Conservation (phyloP, 2,888 invertebrate species). For the Cheilosia vernalis region DNA sequence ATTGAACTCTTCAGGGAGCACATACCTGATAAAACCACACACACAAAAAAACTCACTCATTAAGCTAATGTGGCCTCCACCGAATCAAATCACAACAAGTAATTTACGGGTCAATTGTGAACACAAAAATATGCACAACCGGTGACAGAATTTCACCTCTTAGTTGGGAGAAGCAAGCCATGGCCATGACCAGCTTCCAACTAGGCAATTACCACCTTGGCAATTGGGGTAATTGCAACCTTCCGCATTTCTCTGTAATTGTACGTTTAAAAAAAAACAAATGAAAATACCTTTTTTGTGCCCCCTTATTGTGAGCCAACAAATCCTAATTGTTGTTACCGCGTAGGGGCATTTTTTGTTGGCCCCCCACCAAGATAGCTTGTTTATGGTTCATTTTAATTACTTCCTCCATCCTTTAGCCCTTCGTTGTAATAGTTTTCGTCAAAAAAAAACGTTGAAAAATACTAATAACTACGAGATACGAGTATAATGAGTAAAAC, state of each 20-base stretch:
- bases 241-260: not conserved
- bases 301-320: slow-evolving; percentile 5
- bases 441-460: slow-evolving; percentile 12
- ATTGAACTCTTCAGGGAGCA: too few relatives aligned
- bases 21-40: too few relatives aligned
- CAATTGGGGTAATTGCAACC: slow-evolving; percentile 41
- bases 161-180: not conserved
- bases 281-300: not conserved
- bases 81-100: not conserved
- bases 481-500: slow-evolving; percentile 24
- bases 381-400: slow-evolving; percentile 56
- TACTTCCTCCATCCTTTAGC: slow-evolving; percentile 62
- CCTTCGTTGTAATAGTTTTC: slow-evolving; percentile 34
- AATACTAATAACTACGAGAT: not conserved
- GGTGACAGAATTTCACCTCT: not conserved
- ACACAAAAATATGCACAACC: not conserved
- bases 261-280: not conserved
- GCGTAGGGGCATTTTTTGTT: not conserved
- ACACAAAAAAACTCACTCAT: too few relatives aligned
- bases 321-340: slow-evolving; percentile 22
- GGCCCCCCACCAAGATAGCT: not conserved
- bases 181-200: slow-evolving; percentile 7
- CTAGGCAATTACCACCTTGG: not conserved
- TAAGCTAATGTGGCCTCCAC: not conserved
- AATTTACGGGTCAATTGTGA: not conserved